Evolutionary conservation across 2,888 invertebrate genomes (phyloP), one percentile per base, ranked within the genome.

Genomic region (Rosalia funebris): DNA sequence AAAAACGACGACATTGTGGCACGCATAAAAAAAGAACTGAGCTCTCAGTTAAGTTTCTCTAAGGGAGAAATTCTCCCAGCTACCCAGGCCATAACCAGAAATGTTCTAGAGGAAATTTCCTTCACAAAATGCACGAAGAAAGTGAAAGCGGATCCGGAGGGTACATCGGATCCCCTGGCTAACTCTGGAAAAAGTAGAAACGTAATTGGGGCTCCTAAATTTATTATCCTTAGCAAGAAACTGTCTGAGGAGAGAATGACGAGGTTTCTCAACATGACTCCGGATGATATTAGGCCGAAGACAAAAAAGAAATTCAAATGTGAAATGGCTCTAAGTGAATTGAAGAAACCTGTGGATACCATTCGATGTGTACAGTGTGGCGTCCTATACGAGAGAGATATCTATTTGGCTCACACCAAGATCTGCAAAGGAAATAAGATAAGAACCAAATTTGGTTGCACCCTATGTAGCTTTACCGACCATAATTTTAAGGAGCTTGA

Each of bases 291-390:
- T 7, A 65, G 64, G 1, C 65, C 70, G 4, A 55, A 57, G 19
- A 37, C 44, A 11, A 71, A 69, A 46, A 74, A 70, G 55, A 62
- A 57, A 45, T 65, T 55, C 16, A 60, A 57, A n/a, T 77, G 76
- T 31, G 75, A 76, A 34, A 66, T 64, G 42, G 68, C 71, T 25
- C 59, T 75, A 7, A 65, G 56, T 1, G 66, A 74, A 7, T 54
- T 78, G 11, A 72, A 71, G 14, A 69, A 69, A 31, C 77, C 77
- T 0, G 73, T 72, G 14, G 80, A 81, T 58, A 78, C 77, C 2
- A 59, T 80, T 4, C 66, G 79, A 56, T 81, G 81, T 57, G 54
- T 70, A 0, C 62, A 68, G 5, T 81, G 81, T 50, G 72, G 73
- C 1, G 65, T 73, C 17, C 57, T 80, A 25, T 77, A 75, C 47